Evolutionary conservation across 2,113 vertebrate species (phyloP), one percentile per base, ranked within the genome.

Genomic region (Entomyzon cyanotis): DNA sequence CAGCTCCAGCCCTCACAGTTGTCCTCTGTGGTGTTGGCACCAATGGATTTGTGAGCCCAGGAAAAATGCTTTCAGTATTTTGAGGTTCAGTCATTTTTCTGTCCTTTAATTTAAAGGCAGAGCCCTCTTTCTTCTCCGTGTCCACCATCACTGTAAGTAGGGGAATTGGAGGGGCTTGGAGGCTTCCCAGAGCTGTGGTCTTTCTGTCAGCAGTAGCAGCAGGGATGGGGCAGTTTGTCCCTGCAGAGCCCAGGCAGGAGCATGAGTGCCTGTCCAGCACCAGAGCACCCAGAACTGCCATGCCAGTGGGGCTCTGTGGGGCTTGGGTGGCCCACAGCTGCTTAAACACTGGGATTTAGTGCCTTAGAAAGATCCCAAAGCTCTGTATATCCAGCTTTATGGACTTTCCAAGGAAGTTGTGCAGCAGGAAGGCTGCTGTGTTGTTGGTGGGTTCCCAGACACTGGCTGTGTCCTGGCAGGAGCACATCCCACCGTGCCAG

Each of bases 391-490:
- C 17, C 79, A 25, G n/a, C 76, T 73, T 2, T 3, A 0, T 4
- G 67, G 55, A 0, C 24, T 31, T 60, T 0, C 41, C 53, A 15
- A 5, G 24, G 46, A 0, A 10, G 46, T 10, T 15, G 0, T 19
- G 81, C 0, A 0, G 6, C 5, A 28, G 13, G 28, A 10, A 15
- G 20, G 8, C 0, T 22, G 33, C 2, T 16, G 20, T 71, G 39
- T 1, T 20, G 65, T 15, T 74, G 12, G 0, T 17, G 6, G 13
- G 19, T 7, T 33, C 37, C 7, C 2, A 7, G 7, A 2, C 0
- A 0, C 2, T 7, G 25, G 42, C 30, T 25, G 20, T 24, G 37
- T 33, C 27, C 37, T 11, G 44, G 22, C 41, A 23, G 52, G 56
- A 31, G 56, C 65, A 7, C 4, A 1, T 31, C 46, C 68, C 7